phyloP scores from a whole-genome alignment of 2,888 invertebrate species.

The Stratiomys singularior region DNA sequence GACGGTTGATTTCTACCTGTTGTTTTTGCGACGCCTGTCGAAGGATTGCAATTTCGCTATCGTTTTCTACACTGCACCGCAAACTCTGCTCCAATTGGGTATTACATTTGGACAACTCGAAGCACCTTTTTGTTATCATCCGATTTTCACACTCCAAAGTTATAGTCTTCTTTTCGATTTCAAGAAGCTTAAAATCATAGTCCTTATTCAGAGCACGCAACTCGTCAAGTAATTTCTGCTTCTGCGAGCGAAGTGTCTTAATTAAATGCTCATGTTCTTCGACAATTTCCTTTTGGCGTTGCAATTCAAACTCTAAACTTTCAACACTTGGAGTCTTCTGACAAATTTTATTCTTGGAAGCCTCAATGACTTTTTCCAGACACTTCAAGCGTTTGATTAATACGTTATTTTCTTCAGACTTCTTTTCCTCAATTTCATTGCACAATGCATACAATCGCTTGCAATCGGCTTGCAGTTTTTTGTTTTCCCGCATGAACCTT shows the following conservation, averaged over 20 bases:
- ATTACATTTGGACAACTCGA: constrained; percentile 57
- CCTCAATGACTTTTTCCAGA: constrained; percentile 26
- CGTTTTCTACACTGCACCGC: neutral
- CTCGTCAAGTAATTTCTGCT: constrained; percentile 59
- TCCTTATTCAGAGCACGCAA: constrained; percentile 58
- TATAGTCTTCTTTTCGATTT: constrained; percentile 58
- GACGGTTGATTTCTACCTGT: constrained; percentile 15
- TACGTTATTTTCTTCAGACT: constrained; percentile 53
- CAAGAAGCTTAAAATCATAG: constrained; percentile 57
- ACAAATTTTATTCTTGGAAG: neutral
- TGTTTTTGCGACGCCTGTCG: constrained; percentile 25
- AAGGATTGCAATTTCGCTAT: neutral
- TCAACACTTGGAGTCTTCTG: neutral
- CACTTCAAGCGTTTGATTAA: constrained; percentile 43
- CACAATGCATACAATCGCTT: constrained; percentile 58
- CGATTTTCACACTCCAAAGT: constrained; percentile 61
- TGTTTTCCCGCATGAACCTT: constrained; percentile 62
- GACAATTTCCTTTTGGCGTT: constrained; percentile 57
- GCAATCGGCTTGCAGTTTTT: constrained; percentile 60
- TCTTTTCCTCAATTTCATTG: constrained; percentile 56
- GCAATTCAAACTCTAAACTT: constrained; percentile 55
- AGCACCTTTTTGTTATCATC: constrained; percentile 59
- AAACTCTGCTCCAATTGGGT: constrained; percentile 18
- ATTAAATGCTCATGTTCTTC: constrained; percentile 61
- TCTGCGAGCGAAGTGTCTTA: constrained; percentile 61